phyloP scores from a whole-genome alignment of 2,113 vertebrate species.

The Spea bombifrons region DNA sequence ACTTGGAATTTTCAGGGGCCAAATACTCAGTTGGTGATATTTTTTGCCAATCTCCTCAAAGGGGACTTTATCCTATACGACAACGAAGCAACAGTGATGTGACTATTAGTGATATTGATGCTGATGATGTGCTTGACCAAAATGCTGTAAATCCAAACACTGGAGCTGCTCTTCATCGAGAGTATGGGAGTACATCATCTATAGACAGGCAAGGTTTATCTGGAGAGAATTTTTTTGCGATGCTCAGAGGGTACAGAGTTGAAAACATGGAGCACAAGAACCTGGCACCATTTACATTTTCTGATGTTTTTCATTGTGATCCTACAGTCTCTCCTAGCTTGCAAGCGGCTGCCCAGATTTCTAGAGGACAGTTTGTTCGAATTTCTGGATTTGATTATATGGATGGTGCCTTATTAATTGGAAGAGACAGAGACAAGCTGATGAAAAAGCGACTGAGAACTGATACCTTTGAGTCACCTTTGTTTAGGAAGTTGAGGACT shows the following conservation, averaged over 20 bases:
- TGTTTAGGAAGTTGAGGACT: slow-evolving; percentile 86
- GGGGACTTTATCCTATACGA: slow-evolving; percentile 86
- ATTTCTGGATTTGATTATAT: slow-evolving; percentile 86
- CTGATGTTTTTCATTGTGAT: slow-evolving; percentile 82
- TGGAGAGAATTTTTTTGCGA: slow-evolving; percentile 85
- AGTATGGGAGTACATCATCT: slow-evolving; percentile 95
- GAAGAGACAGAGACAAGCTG: slow-evolving; percentile 81
- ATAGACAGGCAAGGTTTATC: slow-evolving; percentile 89
- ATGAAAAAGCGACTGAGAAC: slow-evolving; percentile 86
- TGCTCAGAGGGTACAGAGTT: slow-evolving; percentile 83
- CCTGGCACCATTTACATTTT: slow-evolving; percentile 73
- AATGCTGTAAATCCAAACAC: slow-evolving; percentile 94
- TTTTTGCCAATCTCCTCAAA: slow-evolving; percentile 80
- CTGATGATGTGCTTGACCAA: slow-evolving; percentile 88
- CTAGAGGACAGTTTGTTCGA: slow-evolving; percentile 85
- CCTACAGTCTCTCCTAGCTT: slow-evolving; percentile 83
- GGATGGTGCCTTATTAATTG: slow-evolving; percentile 77
- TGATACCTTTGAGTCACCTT: slow-evolving; percentile 82
- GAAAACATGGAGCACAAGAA: slow-evolving; percentile 81
- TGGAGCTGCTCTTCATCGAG: slow-evolving; percentile 86
- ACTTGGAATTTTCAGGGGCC: slow-evolving; percentile 75
- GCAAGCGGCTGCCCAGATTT: slow-evolving; percentile 88
- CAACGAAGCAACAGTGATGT: slow-evolving; percentile 96
- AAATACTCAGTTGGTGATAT: slow-evolving; percentile 81
- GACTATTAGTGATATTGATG: slow-evolving; percentile 94